Base-by-base conservation (phyloP, 2,888 invertebrate genomes). In the Lochmaea capreae region DNA sequence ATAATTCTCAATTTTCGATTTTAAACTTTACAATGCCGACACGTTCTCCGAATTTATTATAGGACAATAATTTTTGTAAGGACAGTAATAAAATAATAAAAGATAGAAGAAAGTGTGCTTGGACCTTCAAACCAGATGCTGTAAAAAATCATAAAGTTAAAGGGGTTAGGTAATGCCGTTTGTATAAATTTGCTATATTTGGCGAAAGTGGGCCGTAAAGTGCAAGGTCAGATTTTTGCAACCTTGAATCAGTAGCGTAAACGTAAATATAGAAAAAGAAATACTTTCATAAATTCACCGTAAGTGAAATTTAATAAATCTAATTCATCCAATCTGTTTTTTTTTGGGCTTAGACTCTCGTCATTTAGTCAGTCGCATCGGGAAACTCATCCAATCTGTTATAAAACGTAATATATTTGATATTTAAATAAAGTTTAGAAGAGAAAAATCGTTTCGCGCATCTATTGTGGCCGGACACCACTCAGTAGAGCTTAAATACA, bases 11-110 rank as follows among this genome's bases (percentile, higher is more conserved):
- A 57, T 61, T 58, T 63, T 67, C 58, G 65, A 33, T 22, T 49
- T 65, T 26, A 49, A 26, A 26, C 18, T 9, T 54, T 52, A 52
- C 52, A 16, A 52, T 16, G 52, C 52, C 52, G 68, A 62, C 73
- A 69, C 73, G 69, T 73, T 73, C 73, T 67, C 3, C 10, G 59
- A 69, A 69, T 73, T 73, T 73, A 69, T 68, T 67, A 54, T 52
- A 67, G 72, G 39, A 54, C 62, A 33, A 72, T 67, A 57, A 65
- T 66, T 59, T 49, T 39, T 39, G 11, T 14, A 65, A 65, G 49
- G 69, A 49, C 63, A 54, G 22, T 52, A 68, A 69, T 73, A 69
- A 52, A 73, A 39, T 46, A 18, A 73, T 65, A 68, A 39, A 68
- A 62, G 18, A 22, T 58, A 16, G 49, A 72, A 52, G 39, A 42